Evolutionary conservation across 1,140 invertebrate species (phyloP).

Genomic region (Penaeus vannamei): DNA sequence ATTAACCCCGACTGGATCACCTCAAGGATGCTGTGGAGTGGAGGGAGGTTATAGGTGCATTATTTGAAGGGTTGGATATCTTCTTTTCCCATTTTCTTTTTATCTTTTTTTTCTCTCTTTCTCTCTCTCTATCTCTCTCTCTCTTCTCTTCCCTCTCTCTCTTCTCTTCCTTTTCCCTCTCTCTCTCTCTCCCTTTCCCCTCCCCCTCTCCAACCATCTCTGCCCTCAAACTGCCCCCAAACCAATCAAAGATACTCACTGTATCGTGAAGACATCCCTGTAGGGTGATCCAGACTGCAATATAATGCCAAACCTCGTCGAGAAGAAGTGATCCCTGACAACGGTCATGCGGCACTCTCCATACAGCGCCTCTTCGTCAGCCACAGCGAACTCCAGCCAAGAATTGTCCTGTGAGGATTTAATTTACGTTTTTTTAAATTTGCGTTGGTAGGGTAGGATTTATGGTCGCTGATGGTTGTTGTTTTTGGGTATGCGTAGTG

Average conservation of each 20-base stretch:
- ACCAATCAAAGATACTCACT: constrained; percentile 32
- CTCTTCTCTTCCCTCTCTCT: too few species aligned
- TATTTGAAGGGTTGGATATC: background rate
- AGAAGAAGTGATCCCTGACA: constrained; percentile 46
- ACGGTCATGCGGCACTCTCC: constrained; percentile 50
- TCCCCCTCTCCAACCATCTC: background rate
- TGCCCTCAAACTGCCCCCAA: background rate
- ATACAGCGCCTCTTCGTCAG: constrained; percentile 39
- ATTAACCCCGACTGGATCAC: constrained; percentile 38
- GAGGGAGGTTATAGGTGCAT: background rate
- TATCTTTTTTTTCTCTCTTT: too few species aligned
- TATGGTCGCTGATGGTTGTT: too few species aligned
- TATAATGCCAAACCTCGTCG: constrained; percentile 46
- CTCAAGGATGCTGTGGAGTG: constrained; percentile 36
- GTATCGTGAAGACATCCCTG: constrained; percentile 37
- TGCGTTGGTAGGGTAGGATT: too few species aligned
- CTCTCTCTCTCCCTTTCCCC: background rate
- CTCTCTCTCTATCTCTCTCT: too few species aligned
- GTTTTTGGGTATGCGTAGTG: too few species aligned
- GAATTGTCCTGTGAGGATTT: constrained; percentile 33
- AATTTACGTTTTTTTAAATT: too few species aligned
- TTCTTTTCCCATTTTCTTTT: too few species aligned
- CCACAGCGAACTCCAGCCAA: constrained; percentile 52
- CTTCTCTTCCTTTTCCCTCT: too few species aligned
- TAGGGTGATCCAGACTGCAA: constrained; percentile 37